Conservation (phyloP, 2,113 vertebrate species). For the Tenebrosternarchus preto region DNA sequence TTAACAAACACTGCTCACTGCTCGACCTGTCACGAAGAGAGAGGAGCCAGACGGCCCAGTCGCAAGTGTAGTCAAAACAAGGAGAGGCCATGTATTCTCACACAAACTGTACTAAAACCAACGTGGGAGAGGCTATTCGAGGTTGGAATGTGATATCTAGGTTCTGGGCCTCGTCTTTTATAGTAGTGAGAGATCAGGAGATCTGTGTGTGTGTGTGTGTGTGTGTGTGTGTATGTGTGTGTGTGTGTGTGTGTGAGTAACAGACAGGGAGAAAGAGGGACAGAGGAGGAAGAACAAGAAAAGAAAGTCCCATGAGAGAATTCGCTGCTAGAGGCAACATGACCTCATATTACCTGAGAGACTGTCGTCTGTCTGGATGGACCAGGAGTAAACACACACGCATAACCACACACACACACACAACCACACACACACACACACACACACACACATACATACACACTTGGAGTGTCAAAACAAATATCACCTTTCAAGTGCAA, state of each 20-base stretch:
- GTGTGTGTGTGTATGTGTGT: slow-evolving; percentile 20
- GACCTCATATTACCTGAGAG: slow-evolving; percentile 57
- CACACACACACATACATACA: slow-evolving; percentile 26
- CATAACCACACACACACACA: slow-evolving; percentile 27
- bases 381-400: slow-evolving; percentile 33
- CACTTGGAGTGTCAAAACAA: slow-evolving; percentile 22
- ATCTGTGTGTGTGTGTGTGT: background rate
- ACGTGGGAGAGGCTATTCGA: background rate
- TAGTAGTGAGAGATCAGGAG: slow-evolving; percentile 19
- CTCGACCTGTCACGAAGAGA: background rate
- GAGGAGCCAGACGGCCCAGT: slow-evolving; percentile 14
- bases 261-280: slow-evolving; percentile 18
- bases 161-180: slow-evolving; percentile 37
- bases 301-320: slow-evolving; percentile 45
- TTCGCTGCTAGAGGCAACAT: slow-evolving; percentile 52
- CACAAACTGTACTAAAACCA: slow-evolving; percentile 27
- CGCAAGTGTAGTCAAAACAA: slow-evolving; percentile 43
- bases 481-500: slow-evolving; percentile 27
- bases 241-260: background rate
- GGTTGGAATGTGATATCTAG: slow-evolving; percentile 21
- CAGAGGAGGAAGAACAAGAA: slow-evolving; percentile 30
- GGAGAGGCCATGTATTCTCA: background rate
- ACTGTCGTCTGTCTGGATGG: slow-evolving; percentile 45
- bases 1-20: slow-evolving; percentile 41
- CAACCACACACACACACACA: slow-evolving; percentile 31